Evolutionary conservation across 1,140 invertebrate species (phyloP), one percentile per base, ranked within the genome.

Genomic region (Polypedilum pembai): DNA sequence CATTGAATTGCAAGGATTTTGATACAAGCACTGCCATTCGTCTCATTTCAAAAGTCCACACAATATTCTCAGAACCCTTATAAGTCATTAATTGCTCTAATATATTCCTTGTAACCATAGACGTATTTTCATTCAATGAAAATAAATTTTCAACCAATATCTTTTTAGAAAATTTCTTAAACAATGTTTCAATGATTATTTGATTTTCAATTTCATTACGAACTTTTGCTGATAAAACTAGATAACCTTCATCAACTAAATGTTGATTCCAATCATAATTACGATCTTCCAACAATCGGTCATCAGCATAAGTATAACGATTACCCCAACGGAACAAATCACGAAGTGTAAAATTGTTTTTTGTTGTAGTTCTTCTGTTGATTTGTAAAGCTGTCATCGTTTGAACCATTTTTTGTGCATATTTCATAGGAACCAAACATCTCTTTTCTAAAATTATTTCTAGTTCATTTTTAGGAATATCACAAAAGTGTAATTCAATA

Each of bases 311-410:
- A 66, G 91, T 88, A 81, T 98, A 98, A 40, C 98, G 87, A 80
- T 98, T 93, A 0, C 95, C 98, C 98, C 98, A 99, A 74, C 98
- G 87, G 80, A 99, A 99, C 0, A 99, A 84, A 85, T 99, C 98
- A 78, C 97, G 86, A 7, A 99, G 82, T 0, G 96, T 99, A 79
- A 95, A 98, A 45, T 95, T 94, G 78, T 95, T 90, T 84, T 98
- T 98, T 8, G 94, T 93, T 40, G 94, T 95, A 3, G 88, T 90
- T 77, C 92, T 89, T 24, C 96, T 84, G 75, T 92, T 87, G 0
- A 90, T 84, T 83, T 98, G 95, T 75, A 99, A 82, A 76, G 98
- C 95, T 7, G 87, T 87, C 91, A 99, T 94, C 2, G 97, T 94
- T 72, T 86, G 86, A n/a, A 99, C 92, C 82, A 99, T 92, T 82